phyloP scores from a whole-genome alignment of 2,888 invertebrate species.

The Coelopa pilipes region DNA sequence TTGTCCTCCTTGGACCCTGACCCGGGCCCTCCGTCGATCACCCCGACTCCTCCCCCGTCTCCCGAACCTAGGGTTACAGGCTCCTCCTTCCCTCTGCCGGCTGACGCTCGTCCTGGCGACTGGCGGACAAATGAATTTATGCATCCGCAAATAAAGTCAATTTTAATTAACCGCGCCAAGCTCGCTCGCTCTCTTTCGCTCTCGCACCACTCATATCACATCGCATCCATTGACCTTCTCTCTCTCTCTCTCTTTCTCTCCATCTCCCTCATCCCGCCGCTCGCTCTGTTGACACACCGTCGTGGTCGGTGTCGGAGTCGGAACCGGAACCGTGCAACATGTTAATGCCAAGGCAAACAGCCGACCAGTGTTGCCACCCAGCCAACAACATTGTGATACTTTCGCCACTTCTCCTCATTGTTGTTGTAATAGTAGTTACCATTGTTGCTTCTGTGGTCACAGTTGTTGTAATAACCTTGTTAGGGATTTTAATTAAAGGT shows the following conservation, averaged over 20 bases:
- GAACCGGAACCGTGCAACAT: conserved; percentile 42
- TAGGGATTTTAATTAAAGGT: conserved; percentile 67
- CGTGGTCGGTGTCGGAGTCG: conserved; percentile 31
- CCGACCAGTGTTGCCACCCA: conserved; percentile 22
- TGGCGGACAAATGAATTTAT: conserved; percentile 45
- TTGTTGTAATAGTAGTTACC: too few species aligned
- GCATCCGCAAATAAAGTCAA: conserved; percentile 51
- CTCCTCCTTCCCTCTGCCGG: background rate
- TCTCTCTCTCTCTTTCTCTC: conserved; percentile 16
- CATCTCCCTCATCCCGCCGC: conserved; percentile 28
- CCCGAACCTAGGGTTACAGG: too few species aligned
- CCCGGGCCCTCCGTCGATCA: too few species aligned
- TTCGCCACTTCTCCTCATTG: background rate
- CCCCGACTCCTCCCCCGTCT: too few species aligned
- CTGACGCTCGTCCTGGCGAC: background rate
- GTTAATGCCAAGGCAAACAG: conserved; percentile 51
- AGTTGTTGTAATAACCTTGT: conserved; percentile 62
- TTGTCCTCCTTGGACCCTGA: too few species aligned
- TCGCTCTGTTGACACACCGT: conserved; percentile 16
- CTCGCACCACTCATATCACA: too few species aligned
- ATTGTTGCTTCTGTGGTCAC: conserved; percentile 38
- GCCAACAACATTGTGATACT: conserved; percentile 11
- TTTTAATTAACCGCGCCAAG: conserved; percentile 51
- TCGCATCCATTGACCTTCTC: conserved; percentile 30
- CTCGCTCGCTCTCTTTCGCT: too few species aligned